phyloP scores from a whole-genome alignment of 1,140 invertebrate species.

The Procambarus clarkii region DNA sequence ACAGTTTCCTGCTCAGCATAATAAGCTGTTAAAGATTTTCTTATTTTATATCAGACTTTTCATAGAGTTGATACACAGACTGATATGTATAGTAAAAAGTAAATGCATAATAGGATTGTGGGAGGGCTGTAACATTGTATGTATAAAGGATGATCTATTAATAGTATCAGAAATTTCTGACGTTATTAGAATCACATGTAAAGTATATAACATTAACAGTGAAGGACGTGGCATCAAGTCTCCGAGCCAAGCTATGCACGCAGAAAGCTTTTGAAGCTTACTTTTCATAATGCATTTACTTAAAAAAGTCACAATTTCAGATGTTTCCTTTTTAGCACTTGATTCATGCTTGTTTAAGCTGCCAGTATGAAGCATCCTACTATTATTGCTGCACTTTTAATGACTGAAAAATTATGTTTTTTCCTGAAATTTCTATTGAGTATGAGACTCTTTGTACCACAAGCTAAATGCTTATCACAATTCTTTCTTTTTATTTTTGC shows the following conservation, averaged over 20 bases:
- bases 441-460: not conserved
- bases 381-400: not conserved
- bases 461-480: conserved; percentile 30
- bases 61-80: not conserved
- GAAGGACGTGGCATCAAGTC: not conserved
- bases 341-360: not conserved
- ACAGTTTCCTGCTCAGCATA: not conserved
- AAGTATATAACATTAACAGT: not conserved
- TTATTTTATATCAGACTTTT: not conserved
- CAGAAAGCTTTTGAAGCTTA: not conserved
- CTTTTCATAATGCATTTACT: conserved; percentile 1
- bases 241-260: conserved; percentile 3
- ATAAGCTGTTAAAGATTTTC: not conserved
- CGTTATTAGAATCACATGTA: not conserved
- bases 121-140: not conserved
- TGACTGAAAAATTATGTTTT: not conserved
- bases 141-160: not conserved
- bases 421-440: not conserved
- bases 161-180: not conserved
- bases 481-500: not conserved
- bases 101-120: not conserved
- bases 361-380: not conserved
- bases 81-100: not conserved
- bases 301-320: not conserved
- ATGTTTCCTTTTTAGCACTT: not conserved